A percentile compares a stretch with the other conserved stretches of the same genome.
Evolutionary conservation across 2,113 vertebrate species (phyloP).

Genomic region (Takifugu bimaculatus): DNA sequence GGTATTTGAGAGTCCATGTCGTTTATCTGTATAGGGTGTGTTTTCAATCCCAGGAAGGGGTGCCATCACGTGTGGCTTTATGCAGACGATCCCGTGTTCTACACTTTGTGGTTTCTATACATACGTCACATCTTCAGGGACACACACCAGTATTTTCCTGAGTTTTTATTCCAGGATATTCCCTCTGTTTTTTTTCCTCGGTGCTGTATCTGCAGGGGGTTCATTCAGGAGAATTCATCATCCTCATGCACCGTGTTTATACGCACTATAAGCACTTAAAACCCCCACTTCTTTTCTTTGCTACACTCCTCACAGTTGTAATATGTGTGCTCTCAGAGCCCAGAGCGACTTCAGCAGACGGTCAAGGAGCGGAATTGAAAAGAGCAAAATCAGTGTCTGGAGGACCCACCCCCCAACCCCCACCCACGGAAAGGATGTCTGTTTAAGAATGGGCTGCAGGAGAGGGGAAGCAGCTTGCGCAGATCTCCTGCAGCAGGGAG

Average conservation of each 20-base stretch:
- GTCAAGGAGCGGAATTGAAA: constrained; percentile 49
- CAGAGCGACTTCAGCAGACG: constrained; percentile 32
- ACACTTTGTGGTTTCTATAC: no score
- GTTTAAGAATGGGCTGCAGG: constrained; percentile 13
- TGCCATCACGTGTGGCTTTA: no score
- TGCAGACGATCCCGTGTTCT: no score
- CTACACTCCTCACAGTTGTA: constrained; percentile 56
- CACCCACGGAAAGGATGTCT: constrained; percentile 36
- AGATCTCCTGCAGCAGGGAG: not conserved
- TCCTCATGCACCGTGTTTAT: constrained; percentile 51
- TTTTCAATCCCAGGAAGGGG: constrained; percentile 1
- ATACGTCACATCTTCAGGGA: no score
- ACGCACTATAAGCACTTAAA: constrained; percentile 56
- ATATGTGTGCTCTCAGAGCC: constrained; percentile 49
- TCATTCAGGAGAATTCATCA: constrained; percentile 56
- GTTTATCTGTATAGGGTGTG: constrained; percentile 7
- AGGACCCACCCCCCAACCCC: constrained; percentile 33
- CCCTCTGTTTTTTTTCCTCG: constrained; percentile 3
- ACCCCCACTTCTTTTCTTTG: constrained; percentile 59
- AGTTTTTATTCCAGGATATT: constrained; percentile 1
- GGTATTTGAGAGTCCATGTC: constrained; percentile 20
- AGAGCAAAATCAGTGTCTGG: constrained; percentile 41
- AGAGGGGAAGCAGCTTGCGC: not conserved
- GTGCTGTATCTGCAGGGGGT: constrained; percentile 47
- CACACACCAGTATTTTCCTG: no score